A percentile compares a stretch with the other conserved stretches of the same genome.
These are phyloP conservation scores for Lepus townsendii DNA, from an alignment of 2,797 vertebrate species.

Conservation along the genomic window DNA sequence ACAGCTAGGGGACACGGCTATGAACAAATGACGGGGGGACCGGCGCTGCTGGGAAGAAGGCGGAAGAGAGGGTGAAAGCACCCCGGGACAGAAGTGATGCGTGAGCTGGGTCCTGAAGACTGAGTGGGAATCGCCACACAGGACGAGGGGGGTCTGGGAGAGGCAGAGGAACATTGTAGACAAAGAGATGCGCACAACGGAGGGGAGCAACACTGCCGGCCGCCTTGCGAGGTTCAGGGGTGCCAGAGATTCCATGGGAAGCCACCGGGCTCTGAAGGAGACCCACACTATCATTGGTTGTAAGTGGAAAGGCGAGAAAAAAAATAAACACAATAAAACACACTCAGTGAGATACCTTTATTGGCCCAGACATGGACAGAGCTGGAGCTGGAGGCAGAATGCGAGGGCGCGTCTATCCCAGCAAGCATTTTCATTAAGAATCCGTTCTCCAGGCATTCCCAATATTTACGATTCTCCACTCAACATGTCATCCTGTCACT, in stretches of 20 bases:
- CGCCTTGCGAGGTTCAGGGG: not conserved
- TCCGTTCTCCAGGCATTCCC: conserved; percentile 28
- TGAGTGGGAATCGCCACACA: not conserved
- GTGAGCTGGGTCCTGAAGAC: not conserved
- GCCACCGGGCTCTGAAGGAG: not conserved
- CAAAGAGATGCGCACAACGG: not conserved
- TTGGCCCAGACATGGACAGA: not conserved
- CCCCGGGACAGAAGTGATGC: not conserved
- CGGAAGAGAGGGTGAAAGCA: not conserved
- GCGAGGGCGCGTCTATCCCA: not conserved
- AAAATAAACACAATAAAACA: conserved; percentile 62
- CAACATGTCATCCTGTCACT: conserved; percentile 63
- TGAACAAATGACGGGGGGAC: not conserved
- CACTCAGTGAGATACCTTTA: not conserved
- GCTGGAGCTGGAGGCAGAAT: not conserved
- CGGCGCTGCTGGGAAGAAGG: not conserved
- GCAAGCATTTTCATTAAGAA: conserved; percentile 70
- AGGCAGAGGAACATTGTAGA: not conserved
- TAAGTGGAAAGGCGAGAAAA: conserved; percentile 51
- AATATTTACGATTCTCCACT: conserved; percentile 69
- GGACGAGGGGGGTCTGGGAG: not conserved
- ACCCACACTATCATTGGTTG: conserved; percentile 1
- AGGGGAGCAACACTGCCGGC: not conserved
- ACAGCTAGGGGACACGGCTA: not conserved
- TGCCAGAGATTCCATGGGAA: not conserved